Base-by-base conservation (phyloP, 2,888 invertebrate species). In the Acrocera orbiculus region DNA sequence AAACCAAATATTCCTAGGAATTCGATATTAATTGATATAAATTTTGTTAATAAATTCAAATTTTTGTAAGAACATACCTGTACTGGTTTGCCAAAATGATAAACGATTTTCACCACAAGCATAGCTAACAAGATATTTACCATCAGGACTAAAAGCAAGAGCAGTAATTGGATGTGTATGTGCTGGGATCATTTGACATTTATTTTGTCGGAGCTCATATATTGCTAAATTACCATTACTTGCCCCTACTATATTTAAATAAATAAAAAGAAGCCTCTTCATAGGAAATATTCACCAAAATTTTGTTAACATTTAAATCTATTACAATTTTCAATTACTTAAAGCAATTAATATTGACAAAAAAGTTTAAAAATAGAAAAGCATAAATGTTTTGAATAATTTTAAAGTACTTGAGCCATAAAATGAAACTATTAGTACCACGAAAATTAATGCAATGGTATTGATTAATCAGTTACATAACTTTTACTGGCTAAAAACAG, bases 21-120 rank as follows among this genome's bases (percentile, higher is more conserved):
- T 10, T 10, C 19, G n/a, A n/a, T n/a, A 22, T 10, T 16, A 32
- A 29, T 23, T 24, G 19, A 13, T 25, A 22, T 9, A 22, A 22
- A 22, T 10, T 7, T 22, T 10, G 19, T 6, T 6, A 19, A 19
- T 19, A 19, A 19, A 19, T 6, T 19, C 5, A 19, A 19, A 6
- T 6, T 4, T 22, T 22, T 22, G 8, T 10, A 22, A 22, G 4
- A 23, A n/a, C 61, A 58, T 47, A 76, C 87, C 81, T 54, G 87
- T 73, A 39, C 75, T 76, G 44, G 92, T 93, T 73, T 96, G 96
- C 96, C 96, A 98, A 64, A 98, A 96, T 45, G 85, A 89, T 34
- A 98, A 71, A 44, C 89, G 75, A 61, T 93, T 92, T 59, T 98
- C 98, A 7, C 73, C 67, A 46, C 86, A 85, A 27, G 92, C 87